These are phyloP conservation scores for Elanus axillaris DNA, from an alignment of 2,113 vertebrate species.

Conservation along the genomic window DNA sequence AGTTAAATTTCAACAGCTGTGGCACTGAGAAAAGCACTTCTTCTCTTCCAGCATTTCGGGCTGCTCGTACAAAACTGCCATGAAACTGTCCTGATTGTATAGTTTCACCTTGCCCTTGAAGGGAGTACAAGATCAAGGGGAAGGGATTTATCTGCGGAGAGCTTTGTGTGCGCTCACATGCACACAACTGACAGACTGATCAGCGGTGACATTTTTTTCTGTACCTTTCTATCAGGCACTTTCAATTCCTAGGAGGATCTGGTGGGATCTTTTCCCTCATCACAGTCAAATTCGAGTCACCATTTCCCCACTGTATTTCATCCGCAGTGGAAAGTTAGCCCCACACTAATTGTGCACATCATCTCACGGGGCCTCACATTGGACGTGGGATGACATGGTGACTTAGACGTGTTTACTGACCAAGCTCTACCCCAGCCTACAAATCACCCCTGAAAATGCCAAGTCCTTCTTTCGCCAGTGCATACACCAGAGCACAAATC, in stretches of 20 bases:
- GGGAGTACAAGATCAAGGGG: background rate
- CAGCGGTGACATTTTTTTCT: background rate
- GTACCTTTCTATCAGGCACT: background rate
- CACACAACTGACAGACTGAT: background rate
- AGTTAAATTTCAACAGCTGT: background rate
- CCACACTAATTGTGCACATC: background rate
- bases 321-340: background rate
- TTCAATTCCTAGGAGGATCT: background rate
- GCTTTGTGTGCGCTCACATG: background rate
- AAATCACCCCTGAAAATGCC: background rate
- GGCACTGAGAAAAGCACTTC: background rate
- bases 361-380: background rate
- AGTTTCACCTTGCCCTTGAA: background rate
- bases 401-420: background rate
- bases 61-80: background rate
- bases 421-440: background rate
- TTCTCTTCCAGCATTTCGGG: background rate
- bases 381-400: background rate
- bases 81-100: background rate
- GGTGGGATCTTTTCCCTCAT: background rate
- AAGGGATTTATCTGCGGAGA: background rate
- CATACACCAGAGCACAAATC: background rate
- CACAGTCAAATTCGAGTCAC: background rate
- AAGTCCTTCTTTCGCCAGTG: background rate
- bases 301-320: background rate